Base-by-base conservation (phyloP, 2,888 invertebrate species). In the Schizotus pectinicornis region DNA sequence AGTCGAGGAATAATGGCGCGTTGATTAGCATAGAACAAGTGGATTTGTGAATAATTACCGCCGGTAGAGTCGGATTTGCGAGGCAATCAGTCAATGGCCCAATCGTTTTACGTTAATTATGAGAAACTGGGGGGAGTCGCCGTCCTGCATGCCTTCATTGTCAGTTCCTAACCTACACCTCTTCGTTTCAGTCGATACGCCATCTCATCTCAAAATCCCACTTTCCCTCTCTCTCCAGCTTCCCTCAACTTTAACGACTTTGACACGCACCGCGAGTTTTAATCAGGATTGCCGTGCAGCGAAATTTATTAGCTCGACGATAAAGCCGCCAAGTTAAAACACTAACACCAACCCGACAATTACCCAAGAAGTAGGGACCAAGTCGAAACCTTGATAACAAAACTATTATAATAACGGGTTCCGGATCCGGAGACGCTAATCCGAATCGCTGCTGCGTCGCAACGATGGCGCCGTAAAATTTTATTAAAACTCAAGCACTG, bases 181-280 rank as follows among this genome's bases (percentile, higher is more conserved):
- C 22, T n/a, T n/a, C n/a, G n/a, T n/a, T n/a, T 35, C 11, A 38
- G 22, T 56, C 56, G 50, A 50, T 42, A 32, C 41, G 35, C 7
- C 3, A 34, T 7, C 12, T 22, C 7, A 12, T 14, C 34, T 8
- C 11, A n/a, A n/a, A n/a, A n/a, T n/a, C n/a, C n/a, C n/a, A 9
- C 9, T 36, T 33, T 54, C 30, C 33, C n/a, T 41, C 9, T 7
- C 38, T 14, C 12, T 7, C 12, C 7, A n/a, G 14, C 12, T 14
- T 39, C 5, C 30, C 30, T 34, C 14, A 48, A 48, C 30, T 49
- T 49, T 55, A 48, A 54, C 42, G 42, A 55, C 43, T 56, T 50
- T 50, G 42, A 56, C 56, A 56, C 56, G 56, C 56, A 56, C 39
- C 49, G 12, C 41, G 55, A 51, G 42, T 49, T 56, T 42, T 56